phyloP scores from a whole-genome alignment of 2,888 invertebrate genomes.

The Limnephilus lunatus region DNA sequence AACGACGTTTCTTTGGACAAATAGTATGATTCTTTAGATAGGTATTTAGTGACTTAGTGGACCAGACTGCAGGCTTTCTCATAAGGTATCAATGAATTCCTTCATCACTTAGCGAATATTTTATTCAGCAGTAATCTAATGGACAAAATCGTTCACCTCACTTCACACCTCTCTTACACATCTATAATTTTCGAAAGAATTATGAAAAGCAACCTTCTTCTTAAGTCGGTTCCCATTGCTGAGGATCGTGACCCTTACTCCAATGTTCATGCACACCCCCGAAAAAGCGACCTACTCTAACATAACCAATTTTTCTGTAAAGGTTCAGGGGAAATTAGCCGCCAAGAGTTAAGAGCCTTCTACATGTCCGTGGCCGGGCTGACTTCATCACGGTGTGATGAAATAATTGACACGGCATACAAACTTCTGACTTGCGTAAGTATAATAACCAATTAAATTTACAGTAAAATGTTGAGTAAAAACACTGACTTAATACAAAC shows the following conservation, averaged over 20 bases:
- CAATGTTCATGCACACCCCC: no score
- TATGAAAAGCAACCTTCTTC: not conserved
- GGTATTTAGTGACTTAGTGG: no score
- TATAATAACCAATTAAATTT: conserved; percentile 65
- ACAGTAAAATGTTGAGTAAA: not conserved
- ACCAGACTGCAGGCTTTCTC: no score
- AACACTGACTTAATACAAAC: not conserved
- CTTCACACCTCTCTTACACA: not conserved
- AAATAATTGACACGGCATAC: conserved; percentile 83
- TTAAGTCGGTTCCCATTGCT: no score
- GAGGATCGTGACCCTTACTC: no score
- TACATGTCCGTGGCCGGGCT: conserved; percentile 85
- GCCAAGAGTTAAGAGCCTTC: conserved; percentile 82
- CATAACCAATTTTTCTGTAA: not conserved
- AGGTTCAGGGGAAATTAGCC: conserved; percentile 83
- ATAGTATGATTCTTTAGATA: no score
- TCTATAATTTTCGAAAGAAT: not conserved
- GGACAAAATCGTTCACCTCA: not conserved
- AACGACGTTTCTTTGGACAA: no score
- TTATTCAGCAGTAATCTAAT: no score
- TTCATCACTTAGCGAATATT: no score
- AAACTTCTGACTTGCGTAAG: conserved; percentile 86
- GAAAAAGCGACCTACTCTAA: not conserved
- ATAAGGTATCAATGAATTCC: no score
- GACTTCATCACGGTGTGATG: conserved; percentile 79